These are phyloP conservation scores for Blastomussa wellsi DNA, from an alignment of 92 coral and sea anemone genomes.

Conservation along the genomic window DNA sequence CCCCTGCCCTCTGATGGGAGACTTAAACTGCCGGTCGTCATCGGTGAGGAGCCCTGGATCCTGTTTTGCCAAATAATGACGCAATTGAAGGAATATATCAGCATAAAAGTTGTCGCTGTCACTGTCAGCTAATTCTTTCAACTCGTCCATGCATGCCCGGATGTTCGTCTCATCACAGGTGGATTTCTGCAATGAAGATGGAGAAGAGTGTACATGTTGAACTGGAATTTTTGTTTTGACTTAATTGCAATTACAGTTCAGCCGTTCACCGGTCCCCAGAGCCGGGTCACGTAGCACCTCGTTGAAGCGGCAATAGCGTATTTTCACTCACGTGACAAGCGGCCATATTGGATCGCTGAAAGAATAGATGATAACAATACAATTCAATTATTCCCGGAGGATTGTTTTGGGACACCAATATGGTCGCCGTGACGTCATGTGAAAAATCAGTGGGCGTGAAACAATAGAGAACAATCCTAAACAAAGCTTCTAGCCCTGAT, in stretches of 20 bases:
- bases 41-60: constrained; percentile 63
- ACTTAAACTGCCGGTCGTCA: constrained; percentile 64
- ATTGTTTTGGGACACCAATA: too few relatives aligned
- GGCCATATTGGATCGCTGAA: too few relatives aligned
- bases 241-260: not conserved
- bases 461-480: too few relatives aligned
- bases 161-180: constrained; percentile 66
- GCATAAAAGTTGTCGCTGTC: constrained; percentile 55
- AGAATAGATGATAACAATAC: too few relatives aligned
- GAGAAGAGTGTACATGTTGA: not conserved
- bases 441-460: too few relatives aligned
- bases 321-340: too few relatives aligned
- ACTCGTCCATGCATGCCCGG: constrained; percentile 66
- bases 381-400: too few relatives aligned
- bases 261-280: too few relatives aligned
- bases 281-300: too few relatives aligned
- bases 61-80: constrained; percentile 58
- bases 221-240: not conserved
- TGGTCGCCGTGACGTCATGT: too few relatives aligned
- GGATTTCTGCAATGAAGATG: constrained; percentile 41
- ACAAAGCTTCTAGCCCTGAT: too few relatives aligned
- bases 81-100: constrained; percentile 72
- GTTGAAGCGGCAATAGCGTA: too few relatives aligned
- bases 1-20: constrained; percentile 71
- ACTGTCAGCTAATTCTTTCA: constrained; percentile 71